A percentile compares a stretch with the other conserved stretches of the same genome.
Evolutionary conservation across 2,888 invertebrate species (phyloP).

Genomic region (Dastarcus helophoroides): DNA sequence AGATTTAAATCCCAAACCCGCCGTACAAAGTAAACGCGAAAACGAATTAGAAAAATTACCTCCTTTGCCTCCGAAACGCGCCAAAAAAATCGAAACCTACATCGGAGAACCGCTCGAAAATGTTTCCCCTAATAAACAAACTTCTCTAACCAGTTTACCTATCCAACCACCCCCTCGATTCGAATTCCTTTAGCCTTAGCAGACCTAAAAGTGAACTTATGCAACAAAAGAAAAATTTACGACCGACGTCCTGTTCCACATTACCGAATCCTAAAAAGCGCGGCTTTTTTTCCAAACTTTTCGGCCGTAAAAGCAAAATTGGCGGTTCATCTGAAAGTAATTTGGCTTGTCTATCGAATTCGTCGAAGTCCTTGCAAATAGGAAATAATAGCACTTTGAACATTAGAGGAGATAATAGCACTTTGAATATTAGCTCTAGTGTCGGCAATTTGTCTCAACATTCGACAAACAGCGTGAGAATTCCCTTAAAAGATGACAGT

Average conservation of each 20-base stretch:
- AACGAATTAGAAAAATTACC: slow-evolving; percentile 52
- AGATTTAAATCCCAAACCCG: slow-evolving; percentile 24
- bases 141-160: not conserved
- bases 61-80: slow-evolving; percentile 70
- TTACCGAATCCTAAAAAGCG: slow-evolving; percentile 48
- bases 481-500: slow-evolving; percentile 47
- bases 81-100: slow-evolving; percentile 43
- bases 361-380: slow-evolving; percentile 14
- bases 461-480: slow-evolving; percentile 43
- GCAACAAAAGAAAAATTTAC: slow-evolving; percentile 43
- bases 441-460: slow-evolving; percentile 30
- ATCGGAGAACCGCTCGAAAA: slow-evolving; percentile 25
- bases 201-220: slow-evolving; percentile 28
- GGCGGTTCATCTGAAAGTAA: slow-evolving; percentile 26
- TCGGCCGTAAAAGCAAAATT: slow-evolving; percentile 44
- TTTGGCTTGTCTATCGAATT: slow-evolving; percentile 18
- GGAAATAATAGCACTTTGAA: slow-evolving; percentile 10
- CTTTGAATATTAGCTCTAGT: slow-evolving; percentile 29
- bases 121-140: slow-evolving; percentile 11
- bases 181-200: too few relatives aligned
- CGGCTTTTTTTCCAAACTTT: slow-evolving; percentile 52
- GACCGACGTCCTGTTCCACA: slow-evolving; percentile 39
- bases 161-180: too few relatives aligned
- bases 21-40: slow-evolving; percentile 27
- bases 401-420: too few relatives aligned